These are phyloP conservation scores for Lontra canadensis DNA, from an alignment of 2,113 vertebrate genomes.

Conservation along the genomic window DNA sequence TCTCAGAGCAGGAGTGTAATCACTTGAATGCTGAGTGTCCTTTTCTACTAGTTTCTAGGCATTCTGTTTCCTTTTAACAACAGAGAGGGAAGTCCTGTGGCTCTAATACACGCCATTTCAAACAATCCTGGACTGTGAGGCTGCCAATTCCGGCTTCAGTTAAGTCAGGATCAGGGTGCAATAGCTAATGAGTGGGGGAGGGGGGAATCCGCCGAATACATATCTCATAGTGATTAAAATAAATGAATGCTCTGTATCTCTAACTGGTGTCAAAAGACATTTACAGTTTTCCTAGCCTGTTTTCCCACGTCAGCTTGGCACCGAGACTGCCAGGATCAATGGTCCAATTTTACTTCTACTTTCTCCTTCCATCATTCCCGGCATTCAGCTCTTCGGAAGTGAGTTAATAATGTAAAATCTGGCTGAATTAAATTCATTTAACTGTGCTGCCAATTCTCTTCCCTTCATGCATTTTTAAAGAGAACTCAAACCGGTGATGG, in stretches of 20 bases:
- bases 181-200: background rate
- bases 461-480: slow-evolving; percentile 78
- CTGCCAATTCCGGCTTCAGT: slow-evolving; percentile 63
- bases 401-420: slow-evolving; percentile 82
- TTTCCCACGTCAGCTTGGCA: slow-evolving; percentile 73
- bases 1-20: slow-evolving; percentile 17
- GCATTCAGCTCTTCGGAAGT: slow-evolving; percentile 79
- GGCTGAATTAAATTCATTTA: slow-evolving; percentile 83
- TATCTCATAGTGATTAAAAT: slow-evolving; percentile 67
- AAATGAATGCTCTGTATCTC: slow-evolving; percentile 54
- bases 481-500: slow-evolving; percentile 75
- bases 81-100: slow-evolving; percentile 28
- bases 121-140: slow-evolving; percentile 53
- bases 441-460: slow-evolving; percentile 79
- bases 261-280: slow-evolving; percentile 67
- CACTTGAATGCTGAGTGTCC: slow-evolving; percentile 29
- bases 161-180: slow-evolving; percentile 50
- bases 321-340: slow-evolving; percentile 72
- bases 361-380: slow-evolving; percentile 78
- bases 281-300: slow-evolving; percentile 70
- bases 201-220: background rate
- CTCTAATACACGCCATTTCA: slow-evolving; percentile 34
- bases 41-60: slow-evolving; percentile 29
- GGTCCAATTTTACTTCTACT: slow-evolving; percentile 77
- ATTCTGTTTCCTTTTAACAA: background rate